phyloP scores from a whole-genome alignment of 2,113 vertebrate species.

The Holacanthus passer region DNA sequence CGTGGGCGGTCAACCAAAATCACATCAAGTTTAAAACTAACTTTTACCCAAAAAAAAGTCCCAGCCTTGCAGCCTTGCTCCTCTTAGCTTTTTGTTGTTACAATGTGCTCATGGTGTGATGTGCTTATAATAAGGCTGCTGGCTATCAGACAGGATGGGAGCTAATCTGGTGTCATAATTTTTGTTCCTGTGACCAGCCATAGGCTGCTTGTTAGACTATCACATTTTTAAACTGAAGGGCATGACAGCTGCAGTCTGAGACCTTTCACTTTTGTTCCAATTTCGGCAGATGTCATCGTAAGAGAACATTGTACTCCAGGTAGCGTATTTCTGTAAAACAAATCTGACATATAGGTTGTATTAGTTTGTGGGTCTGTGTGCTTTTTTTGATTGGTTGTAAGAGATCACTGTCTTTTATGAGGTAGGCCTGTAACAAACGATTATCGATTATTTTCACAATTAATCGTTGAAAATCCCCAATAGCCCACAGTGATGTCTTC shows the following conservation, averaged over 20 bases:
- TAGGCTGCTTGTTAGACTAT: not conserved
- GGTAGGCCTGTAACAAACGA: no score
- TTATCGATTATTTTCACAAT: no score
- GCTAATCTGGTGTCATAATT: constrained; percentile 15
- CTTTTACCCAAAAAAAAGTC: not conserved
- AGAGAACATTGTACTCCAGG: not conserved
- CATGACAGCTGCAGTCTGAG: not conserved
- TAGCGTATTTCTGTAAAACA: not conserved
- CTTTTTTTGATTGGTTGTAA: constrained; percentile 5
- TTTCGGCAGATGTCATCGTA: not conserved
- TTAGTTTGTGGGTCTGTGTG: not conserved
- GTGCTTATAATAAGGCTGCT: constrained; percentile 15
- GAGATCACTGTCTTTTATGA: not conserved
- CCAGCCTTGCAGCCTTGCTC: not conserved
- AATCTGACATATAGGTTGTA: not conserved
- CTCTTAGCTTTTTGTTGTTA: constrained; percentile 9
- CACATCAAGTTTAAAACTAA: constrained; percentile 7
- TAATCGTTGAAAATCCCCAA: no score
- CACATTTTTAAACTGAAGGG: not conserved
- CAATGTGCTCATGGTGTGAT: not conserved
- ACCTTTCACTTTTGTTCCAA: not conserved
- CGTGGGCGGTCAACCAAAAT: constrained; percentile 9
- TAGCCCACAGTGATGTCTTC: no score
- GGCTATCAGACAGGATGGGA: constrained; percentile 6
- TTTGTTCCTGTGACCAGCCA: constrained; percentile 4